Base-by-base conservation (phyloP, 2,888 invertebrate species). In the Agrochola lychnidis region DNA sequence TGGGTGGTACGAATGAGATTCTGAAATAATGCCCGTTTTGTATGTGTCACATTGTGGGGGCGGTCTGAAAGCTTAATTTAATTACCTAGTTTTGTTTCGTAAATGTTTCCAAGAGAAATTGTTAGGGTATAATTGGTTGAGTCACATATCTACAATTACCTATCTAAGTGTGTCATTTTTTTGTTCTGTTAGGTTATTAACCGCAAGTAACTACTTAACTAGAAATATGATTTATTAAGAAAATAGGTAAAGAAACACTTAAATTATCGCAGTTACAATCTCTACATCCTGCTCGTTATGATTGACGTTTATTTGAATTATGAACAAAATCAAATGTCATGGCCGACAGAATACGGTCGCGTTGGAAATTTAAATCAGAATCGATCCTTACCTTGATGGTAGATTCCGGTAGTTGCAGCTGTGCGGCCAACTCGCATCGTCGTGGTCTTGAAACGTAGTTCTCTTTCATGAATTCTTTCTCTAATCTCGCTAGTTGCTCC, bases 361-460 rank as follows among this genome's bases (percentile, higher is more conserved):
- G 1, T 53, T 66, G 30, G 9, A 57, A 64, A 69, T 64, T 59
- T 4, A 2, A 68, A 25, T 40, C 5, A 2, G 1, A n/a, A 6
- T 59, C 19, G n/a, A 70, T 79, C 83, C 91, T 90, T 95, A 99
- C 99, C 98, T 99, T 99, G 87, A 99, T 99, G 4, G 99, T 99
- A 48, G 99, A 99, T 94, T 99, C 99, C 0, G 99, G 99, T 16
- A 99, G 97, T 85, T 98, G 98, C 25, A 99, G 97, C 90, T 99
- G 98, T 0, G 99, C 98, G 0, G 99, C 99, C 59, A 99, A 96
- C 94, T 99, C 99, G 92, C 99, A 99, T 83, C 99, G 97, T 78
- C 99, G 97, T 0, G 99, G 99, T 73, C 99, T 97, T 1, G 99
- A 99, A 0, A 99, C 99, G 95, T 99, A 99, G 94, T 99, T 99